Base-by-base conservation (phyloP, 1,140 invertebrate genomes). In the Drosophila willistoni region DNA sequence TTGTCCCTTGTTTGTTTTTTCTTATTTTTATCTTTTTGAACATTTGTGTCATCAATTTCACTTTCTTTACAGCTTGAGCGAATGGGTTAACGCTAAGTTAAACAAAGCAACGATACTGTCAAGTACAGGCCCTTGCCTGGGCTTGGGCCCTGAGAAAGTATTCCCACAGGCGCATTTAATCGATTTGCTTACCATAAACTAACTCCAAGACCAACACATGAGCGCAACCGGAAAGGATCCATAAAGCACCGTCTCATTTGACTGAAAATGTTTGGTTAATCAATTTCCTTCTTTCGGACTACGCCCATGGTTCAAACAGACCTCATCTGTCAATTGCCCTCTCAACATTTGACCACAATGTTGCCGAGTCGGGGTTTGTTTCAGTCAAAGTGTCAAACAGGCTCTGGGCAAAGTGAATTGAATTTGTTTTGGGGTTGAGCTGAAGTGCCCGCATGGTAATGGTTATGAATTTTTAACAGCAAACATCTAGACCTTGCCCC, bases 21-120 rank as follows among this genome's bases (percentile, higher is more conserved):
- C 80, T 83, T 83, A 25, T 25, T 25, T 25, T 25, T 25, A 25
- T 84, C 77, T 83, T 67, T 82, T 82, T 76, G 74, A 71, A 64
- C 80, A 87, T 90, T 90, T 90, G 82, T 90, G 87, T 81, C 87
- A 87, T 84, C 87, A 90, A 90, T 90, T 90, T 90, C 87, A 90
- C 87, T 90, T 90, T 90, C 87, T 84, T 81, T 81, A 25, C 60
- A 36, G 44, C 70, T 71, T 33, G 17, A 22, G 66, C 68, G 67
- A 79, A 84, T 68, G 80, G 73, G 65, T 73, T 67, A 64, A 64
- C 44, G 44, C 44, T 22, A 51, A 51, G 66, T 71, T 67, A 81
- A 89, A 86, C 79, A 87, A 87, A 79, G 73, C 79, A 59, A 22
- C 54, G 51, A 65, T 71, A 77, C 77, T 86, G 64, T 77, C 19